Base-by-base conservation (phyloP, 2,888 invertebrate genomes). In the Tachina fera region DNA sequence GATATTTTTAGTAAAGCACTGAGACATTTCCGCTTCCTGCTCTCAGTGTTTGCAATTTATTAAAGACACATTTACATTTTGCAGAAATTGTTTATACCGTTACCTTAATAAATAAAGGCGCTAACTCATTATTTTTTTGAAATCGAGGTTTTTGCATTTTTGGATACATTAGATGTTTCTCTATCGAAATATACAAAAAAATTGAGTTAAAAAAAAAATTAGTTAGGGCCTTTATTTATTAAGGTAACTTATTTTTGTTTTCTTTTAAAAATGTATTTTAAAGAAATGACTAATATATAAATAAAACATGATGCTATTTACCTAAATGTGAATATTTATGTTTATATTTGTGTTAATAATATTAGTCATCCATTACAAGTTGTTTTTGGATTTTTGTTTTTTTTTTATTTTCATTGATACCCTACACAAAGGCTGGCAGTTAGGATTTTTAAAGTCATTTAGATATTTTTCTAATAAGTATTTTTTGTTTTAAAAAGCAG, bases 11-110 rank as follows among this genome's bases (percentile, higher is more conserved):
- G 22, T 22, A 53, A 65, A 71, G 65, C 71, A 75, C 53, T 81
- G 51, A 61, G 71, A 53, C 70, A 77, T 77, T 71, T 78, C 58
- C 65, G 77, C 70, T 83, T 75, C 77, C 70, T 56, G 22, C 58
- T 63, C 43, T 63, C 13, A 61, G 22, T 4, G 71, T 53, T 71
- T 60, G 14, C 51, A 58, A 49, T 14, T 14, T 53, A 61, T 13
- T 19, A 11, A 22, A 45, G 70, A 31, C n/a, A 43, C 31, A 31
- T 31, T 13, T 19, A 53, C 53, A 53, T 53, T 53, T 53, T 5
- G 9, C 53, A 53, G n/a, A 53, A 53, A 16, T 16, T 16, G 16
- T 31, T 1, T 31, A 31, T 6, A 31, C 4, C 31, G 31, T 4
- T 31, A 31, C 31, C 4, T 31, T 31, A 31, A 31, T 31, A 31